Evolutionary conservation across 2,888 invertebrate species (phyloP), one percentile per base, ranked within the genome.

Genomic region (Masnerella sp.): DNA sequence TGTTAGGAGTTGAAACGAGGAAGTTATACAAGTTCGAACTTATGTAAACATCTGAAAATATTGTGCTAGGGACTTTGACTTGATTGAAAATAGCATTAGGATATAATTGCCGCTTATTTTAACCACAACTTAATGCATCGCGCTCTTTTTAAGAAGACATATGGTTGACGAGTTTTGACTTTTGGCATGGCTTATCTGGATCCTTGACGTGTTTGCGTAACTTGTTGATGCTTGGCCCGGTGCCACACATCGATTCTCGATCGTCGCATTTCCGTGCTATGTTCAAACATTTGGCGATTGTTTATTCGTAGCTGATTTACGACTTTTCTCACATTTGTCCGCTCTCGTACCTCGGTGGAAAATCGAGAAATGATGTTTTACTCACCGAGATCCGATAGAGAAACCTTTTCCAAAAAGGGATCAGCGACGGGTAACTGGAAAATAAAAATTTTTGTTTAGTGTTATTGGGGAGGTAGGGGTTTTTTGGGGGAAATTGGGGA

Each of bases 391-490:
- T 94, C 93, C 49, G 92, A 92, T 79, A 93, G 88, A 85, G 91
- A 92, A 81, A 93, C 93, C 91, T 96, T 96, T 88, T 96, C 96
- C 89, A 96, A 88, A 89, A 96, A 96, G 43, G 96, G 96, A 89
- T 96, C 96, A 51, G 94, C 96, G 54, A 95, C 95, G 69, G 96
- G 96, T 83, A 96, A 90, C 96, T 96, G 56, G 0, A 91, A 61
- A 92, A 92, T 77, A 85, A 88, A 88, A 79, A 82, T 61, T n/a
- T n/a, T n/a, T n/a, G n/a, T n/a, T n/a, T n/a, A n/a, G n/a, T n/a
- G n/a, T n/a, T n/a, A n/a, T n/a, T n/a, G n/a, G n/a, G n/a, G n/a
- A n/a, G n/a, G n/a, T n/a, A n/a, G n/a, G n/a, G n/a, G n/a, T n/a
- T n/a, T n/a, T n/a, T n/a, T n/a, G n/a, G n/a, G n/a, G n/a, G 38